Conservation (phyloP, 2,113 vertebrate species). For the Trichechus manatus region DNA sequence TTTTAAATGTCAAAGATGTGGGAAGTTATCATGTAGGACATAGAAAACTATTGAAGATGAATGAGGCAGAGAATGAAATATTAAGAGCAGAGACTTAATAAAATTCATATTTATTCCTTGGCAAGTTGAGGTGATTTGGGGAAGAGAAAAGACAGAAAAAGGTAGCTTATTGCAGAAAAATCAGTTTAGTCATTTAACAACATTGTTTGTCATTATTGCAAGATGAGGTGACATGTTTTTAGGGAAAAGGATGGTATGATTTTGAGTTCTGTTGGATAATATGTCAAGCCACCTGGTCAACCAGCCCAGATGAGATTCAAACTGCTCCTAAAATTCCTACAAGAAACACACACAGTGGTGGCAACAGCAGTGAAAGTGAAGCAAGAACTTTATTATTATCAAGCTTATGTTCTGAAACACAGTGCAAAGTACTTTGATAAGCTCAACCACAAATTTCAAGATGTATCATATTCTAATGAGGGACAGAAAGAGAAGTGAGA, state of each 20-base stretch:
- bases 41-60: neutral
- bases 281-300: accelerated
- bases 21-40: too few species aligned
- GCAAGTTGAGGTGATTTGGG: neutral
- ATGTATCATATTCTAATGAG: neutral
- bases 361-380: neutral
- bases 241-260: neutral
- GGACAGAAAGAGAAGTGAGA: accelerated
- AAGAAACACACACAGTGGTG: neutral
- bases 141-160: neutral
- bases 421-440: neutral
- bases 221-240: neutral
- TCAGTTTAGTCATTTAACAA: neutral
- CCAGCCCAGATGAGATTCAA: neutral
- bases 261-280: neutral
- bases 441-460: neutral
- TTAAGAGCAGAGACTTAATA: neutral
- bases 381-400: neutral
- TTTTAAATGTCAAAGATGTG: conserved; percentile 27
- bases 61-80: neutral
- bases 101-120: neutral
- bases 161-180: neutral
- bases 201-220: neutral
- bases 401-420: neutral
- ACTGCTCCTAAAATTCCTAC: neutral